These are phyloP conservation scores for Eupsilia transversa DNA, from an alignment of 2,888 invertebrate species.

Conservation along the genomic window DNA sequence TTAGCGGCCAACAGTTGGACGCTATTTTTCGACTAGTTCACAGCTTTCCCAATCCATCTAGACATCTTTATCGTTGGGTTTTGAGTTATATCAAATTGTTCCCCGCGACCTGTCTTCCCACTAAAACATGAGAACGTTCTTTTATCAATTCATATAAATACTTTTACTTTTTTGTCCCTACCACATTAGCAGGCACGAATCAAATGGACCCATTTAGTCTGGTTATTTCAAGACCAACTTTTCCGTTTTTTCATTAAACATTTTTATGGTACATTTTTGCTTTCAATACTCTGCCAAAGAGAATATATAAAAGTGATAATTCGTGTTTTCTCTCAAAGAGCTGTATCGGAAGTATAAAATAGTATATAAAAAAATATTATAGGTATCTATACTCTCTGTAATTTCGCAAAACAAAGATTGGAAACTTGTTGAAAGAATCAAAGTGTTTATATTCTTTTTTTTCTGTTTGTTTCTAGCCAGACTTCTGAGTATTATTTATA, in stretches of 20 bases:
- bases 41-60: no score
- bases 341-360: conserved; percentile 29
- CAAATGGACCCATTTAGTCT: conserved; percentile 2
- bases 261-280: not conserved
- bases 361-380: conserved; percentile 30
- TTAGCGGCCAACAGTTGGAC: no score
- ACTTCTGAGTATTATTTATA: not conserved
- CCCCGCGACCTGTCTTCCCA: not conserved
- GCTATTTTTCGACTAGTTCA: no score
- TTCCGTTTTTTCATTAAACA: conserved; percentile 13
- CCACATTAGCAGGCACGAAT: not conserved
- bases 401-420: conserved; percentile 22
- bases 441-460: no score
- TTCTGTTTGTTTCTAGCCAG: not conserved
- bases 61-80: no score
- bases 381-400: conserved; percentile 2
- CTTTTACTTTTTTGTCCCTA: not conserved
- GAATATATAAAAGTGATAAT: conserved; percentile 24
- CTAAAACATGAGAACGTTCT: not conserved
- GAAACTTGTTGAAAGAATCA: conserved; percentile 24
- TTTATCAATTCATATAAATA: not conserved
- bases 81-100: not conserved
- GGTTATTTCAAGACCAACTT: conserved; percentile 4
- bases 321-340: conserved; percentile 18
- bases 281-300: conserved; percentile 32